Evolutionary conservation across 1,140 invertebrate species (phyloP).

Genomic region (Drosophila setifemur): DNA sequence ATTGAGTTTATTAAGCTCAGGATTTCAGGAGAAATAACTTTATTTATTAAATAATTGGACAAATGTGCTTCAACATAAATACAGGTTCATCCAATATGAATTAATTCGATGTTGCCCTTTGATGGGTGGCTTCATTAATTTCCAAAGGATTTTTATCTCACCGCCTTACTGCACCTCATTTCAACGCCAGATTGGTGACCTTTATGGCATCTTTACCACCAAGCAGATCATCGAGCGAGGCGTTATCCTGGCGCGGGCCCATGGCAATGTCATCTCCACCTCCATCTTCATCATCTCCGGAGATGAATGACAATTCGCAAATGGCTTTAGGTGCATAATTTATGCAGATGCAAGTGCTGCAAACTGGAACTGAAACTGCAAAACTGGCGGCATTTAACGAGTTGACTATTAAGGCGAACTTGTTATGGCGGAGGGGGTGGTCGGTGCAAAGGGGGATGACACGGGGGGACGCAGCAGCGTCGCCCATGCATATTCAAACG

Average conservation of each 20-base stretch:
- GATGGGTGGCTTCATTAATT: too few species aligned
- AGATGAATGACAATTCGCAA: conserved; percentile 74
- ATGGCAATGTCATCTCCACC: conserved; percentile 22
- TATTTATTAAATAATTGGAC: too few species aligned
- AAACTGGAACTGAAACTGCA: conserved; percentile 20
- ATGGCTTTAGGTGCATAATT: conserved; percentile 72
- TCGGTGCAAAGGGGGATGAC: not conserved
- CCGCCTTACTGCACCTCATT: not conserved
- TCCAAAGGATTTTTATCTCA: too few species aligned
- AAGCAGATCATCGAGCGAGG: conserved; percentile 14
- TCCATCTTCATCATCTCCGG: conserved; percentile 8
- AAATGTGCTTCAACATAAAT: too few species aligned
- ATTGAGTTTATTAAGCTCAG: too few species aligned
- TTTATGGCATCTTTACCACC: conserved; percentile 40
- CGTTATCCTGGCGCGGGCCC: conserved; percentile 54
- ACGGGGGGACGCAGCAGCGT: conserved; percentile 2
- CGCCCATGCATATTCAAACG: conserved; percentile 74
- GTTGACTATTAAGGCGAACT: conserved; percentile 65
- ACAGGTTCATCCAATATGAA: too few species aligned
- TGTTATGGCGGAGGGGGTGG: conserved; percentile 13
- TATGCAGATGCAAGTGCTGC: conserved; percentile 66
- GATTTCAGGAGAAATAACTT: too few species aligned
- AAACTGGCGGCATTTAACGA: conserved; percentile 59
- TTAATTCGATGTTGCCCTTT: too few species aligned
- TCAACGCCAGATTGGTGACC: conserved; percentile 30